Conservation (phyloP, 2,888 invertebrate species). For the Dicycla oo region DNA sequence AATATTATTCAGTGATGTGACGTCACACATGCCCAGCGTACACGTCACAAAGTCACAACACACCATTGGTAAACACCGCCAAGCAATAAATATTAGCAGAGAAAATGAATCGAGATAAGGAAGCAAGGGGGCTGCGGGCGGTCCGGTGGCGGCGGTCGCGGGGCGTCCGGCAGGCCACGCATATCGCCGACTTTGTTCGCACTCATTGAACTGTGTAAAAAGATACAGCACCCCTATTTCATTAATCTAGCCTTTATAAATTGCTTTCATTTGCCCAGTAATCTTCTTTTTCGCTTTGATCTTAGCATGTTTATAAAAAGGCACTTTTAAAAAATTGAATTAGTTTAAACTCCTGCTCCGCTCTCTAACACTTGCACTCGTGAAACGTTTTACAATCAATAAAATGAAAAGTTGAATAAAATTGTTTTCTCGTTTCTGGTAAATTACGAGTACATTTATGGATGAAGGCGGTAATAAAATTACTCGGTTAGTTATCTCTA, state of each 20-base stretch:
- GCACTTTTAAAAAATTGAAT: slow-evolving; percentile 53
- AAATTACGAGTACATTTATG: slow-evolving; percentile 50
- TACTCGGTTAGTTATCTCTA: slow-evolving; percentile 44
- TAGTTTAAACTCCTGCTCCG: slow-evolving; percentile 39
- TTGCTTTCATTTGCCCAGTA: slow-evolving; percentile 77
- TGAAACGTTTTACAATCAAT: slow-evolving; percentile 54
- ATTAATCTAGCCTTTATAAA: slow-evolving; percentile 77
- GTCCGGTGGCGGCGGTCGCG: slow-evolving; percentile 48
- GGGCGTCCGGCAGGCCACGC: slow-evolving; percentile 58
- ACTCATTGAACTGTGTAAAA: slow-evolving; percentile 81
- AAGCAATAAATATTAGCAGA: slow-evolving; percentile 73
- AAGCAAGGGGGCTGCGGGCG: slow-evolving; percentile 57
- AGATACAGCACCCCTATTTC: slow-evolving; percentile 83
- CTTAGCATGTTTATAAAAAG: slow-evolving; percentile 57
- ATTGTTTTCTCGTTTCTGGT: slow-evolving; percentile 35
- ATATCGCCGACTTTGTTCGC: slow-evolving; percentile 79
- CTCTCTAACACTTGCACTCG: slow-evolving; percentile 36
- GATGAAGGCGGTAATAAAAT: slow-evolving; percentile 34
- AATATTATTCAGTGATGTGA: background rate
- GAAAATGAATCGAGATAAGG: slow-evolving; percentile 81
- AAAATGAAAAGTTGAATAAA: slow-evolving; percentile 43
- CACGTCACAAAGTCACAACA: slow-evolving; percentile 29
- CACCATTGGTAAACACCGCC: slow-evolving; percentile 50
- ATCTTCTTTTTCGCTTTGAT: slow-evolving; percentile 77
- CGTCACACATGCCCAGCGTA: background rate